Percentiles rank a stretch among this genome's conserved stretches.
Evolutionary conservation across 1,140 invertebrate genomes (phyloP).

Genomic region (Apocrypta bakeri): DNA sequence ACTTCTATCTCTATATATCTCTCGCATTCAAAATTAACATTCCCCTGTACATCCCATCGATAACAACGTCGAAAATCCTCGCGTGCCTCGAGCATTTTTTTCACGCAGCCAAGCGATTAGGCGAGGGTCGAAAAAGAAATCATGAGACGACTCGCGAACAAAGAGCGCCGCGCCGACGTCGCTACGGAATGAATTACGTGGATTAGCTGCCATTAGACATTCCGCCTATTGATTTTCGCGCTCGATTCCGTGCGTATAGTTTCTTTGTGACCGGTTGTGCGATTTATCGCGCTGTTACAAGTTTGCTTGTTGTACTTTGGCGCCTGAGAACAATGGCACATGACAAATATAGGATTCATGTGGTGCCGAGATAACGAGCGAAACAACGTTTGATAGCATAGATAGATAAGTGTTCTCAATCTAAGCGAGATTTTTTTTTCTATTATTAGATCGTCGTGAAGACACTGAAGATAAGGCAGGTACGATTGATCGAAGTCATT

Average conservation of each 20-base stretch:
- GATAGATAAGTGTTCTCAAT: background rate
- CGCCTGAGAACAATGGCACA: background rate
- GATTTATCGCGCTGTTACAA: constrained; percentile 24
- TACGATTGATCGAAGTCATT: too few species aligned
- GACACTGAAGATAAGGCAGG: background rate
- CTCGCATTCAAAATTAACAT: constrained; percentile 2
- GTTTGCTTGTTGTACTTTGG: background rate
- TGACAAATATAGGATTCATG: constrained; percentile 24
- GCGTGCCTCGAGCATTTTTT: background rate
- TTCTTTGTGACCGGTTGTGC: background rate
- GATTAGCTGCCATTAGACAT: constrained; percentile 33
- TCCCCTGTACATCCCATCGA: background rate
- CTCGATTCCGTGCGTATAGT: background rate
- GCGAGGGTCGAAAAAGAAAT: background rate
- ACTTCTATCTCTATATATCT: background rate
- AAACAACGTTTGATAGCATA: background rate
- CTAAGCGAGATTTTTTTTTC: background rate
- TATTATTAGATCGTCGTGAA: too few species aligned
- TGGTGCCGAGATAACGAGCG: background rate
- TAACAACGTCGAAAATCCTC: background rate
- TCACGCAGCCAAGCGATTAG: background rate
- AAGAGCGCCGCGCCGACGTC: background rate
- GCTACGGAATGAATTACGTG: constrained; percentile 36
- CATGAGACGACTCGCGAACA: background rate
- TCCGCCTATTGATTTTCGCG: constrained; percentile 37